Evolutionary conservation across 2,888 invertebrate species (phyloP).

Genomic region (Doris montereyensis): DNA sequence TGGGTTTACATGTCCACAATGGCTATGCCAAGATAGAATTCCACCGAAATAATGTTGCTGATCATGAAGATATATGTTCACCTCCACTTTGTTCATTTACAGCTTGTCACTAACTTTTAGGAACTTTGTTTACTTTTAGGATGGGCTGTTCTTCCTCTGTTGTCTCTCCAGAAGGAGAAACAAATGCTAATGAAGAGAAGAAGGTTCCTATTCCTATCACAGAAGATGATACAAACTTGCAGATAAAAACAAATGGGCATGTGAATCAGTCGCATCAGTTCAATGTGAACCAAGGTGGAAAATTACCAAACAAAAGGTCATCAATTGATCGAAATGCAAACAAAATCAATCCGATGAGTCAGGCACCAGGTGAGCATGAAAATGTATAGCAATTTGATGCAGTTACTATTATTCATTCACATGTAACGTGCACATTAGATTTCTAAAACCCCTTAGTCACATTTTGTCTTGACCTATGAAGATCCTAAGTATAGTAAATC

Average conservation of each 20-base stretch:
- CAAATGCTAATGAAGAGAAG: not conserved
- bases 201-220: not conserved
- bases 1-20: not conserved
- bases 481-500: no score
- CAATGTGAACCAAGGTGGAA: not conserved
- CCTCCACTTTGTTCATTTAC: not conserved
- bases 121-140: not conserved
- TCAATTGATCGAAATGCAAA: constrained; percentile 31
- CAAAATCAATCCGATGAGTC: constrained; percentile 13
- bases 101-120: not conserved
- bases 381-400: not conserved
- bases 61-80: no score
- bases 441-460: not conserved
- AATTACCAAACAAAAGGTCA: not conserved
- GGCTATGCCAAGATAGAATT: no score
- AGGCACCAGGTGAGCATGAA: constrained; percentile 32
- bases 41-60: no score
- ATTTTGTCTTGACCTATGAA: not conserved
- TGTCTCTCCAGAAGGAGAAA: constrained; percentile 25
- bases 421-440: no score
- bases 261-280: no score
- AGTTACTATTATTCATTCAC: not conserved
- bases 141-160: constrained; percentile 32
- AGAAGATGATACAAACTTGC: not conserved
- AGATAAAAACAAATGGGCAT: not conserved